Base-by-base conservation (phyloP, 2,888 invertebrate species). In the Leucophenga montana region DNA sequence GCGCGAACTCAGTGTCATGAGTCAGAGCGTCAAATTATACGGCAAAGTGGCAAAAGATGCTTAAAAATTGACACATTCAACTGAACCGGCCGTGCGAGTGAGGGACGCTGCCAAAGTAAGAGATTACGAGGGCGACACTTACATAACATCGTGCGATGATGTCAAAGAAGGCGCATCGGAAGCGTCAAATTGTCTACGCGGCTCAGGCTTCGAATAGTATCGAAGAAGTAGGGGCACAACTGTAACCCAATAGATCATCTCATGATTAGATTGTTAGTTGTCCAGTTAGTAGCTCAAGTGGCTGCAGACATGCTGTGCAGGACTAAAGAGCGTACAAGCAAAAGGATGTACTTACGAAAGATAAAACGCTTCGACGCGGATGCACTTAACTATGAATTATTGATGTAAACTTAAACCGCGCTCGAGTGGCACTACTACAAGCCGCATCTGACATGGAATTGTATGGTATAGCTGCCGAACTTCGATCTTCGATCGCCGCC, bases 151-250 rank as follows among this genome's bases (percentile, higher is more conserved):
- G 67, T 57, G 65, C 68, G 33, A 14, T 13, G 20, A 48, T 62
- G 54, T 61, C 62, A 59, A 68, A 77, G 77, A 80, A 50, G 50
- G 50, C 70, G 74, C 39, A 39, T 61, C 85, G 86, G 86, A 86
- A 86, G 86, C 86, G 86, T 85, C 86, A 76, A 82, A 86, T 85
- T 86, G 86, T 86, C 86, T 86, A 84, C 82, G 85, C 80, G 73
- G 71, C 74, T 62, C 31, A 44, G 70, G 4, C 53, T 20, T 53
- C 27, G 27, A 2, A n/a, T 33, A 33, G 33, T 22, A 62, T 50
- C 59, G 20, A 66, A 78, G 78, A 75, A 74, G 73, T 74, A 72
- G 69, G 73, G 66, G 62, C 68, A 20, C 67, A 77, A 50, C 50
- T 50, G 50, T 18, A 50, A 50, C 50, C 5, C 18, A 57, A 72